Evolutionary conservation across 2,113 vertebrate genomes (phyloP), one percentile per base, ranked within the genome.

Genomic region (Salvelinus alpinus): DNA sequence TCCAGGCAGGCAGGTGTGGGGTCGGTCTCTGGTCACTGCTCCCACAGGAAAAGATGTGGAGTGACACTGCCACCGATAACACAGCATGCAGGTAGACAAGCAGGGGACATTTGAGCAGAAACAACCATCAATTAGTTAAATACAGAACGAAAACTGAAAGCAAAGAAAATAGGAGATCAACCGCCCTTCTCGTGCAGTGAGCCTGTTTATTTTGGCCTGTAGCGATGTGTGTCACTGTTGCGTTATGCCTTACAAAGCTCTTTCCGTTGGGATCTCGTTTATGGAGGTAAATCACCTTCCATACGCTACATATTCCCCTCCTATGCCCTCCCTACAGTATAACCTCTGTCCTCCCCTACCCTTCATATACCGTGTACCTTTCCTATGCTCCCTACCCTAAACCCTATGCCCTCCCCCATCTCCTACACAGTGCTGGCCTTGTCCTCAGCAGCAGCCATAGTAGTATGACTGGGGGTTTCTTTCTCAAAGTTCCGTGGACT

Each of bases 381-480:
- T 70, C 71, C 22, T 73, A 73, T 44, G 38, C 38, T 44, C 38
- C 9, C 9, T 81, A 57, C 68, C 70, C 27, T 5, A 11, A 22
- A 47, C 65, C 71, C 54, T 71, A 76, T 48, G 54, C 27, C 22
- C 64, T 73, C 12, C 11, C 4, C n/a, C 72, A n/a, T 20, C 8
- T 18, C 59, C 5, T 73, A 20, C 81, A 89, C 83, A 87, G 80
- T 78, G 24, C 44, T 5, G 71, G 79, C 77, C 80, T 87, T 88
- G 87, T 88, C 60, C 74, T 18, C 11, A 27, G 31, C 76, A 66
- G 31, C 47, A 20, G 38, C 77, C 25, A 67, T 60, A 25, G 74
- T 38, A 2, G 27, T n/a, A 81, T 74, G 71, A 71, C 73, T 62
- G 69, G 12, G 16, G 34, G 5, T 5, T 54, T 18, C 27, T 69